phyloP scores from a whole-genome alignment of 2,797 vertebrate species.

The Anguilla obscura region DNA sequence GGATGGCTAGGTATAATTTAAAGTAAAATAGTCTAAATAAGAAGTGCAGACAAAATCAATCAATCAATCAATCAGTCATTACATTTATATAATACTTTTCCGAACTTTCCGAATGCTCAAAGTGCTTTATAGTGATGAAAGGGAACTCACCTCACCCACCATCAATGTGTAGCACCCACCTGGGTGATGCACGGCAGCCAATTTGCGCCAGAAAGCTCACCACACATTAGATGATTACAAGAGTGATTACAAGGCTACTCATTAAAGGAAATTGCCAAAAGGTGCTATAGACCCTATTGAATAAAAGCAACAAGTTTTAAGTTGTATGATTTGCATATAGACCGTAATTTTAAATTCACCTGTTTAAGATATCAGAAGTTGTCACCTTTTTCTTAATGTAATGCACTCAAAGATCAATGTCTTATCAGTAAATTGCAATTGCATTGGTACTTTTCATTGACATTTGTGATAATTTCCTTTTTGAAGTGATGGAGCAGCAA shows the following conservation, averaged over 20 bases:
- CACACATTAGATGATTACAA: not conserved
- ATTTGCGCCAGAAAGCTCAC: too few species aligned
- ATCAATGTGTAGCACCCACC: too few species aligned
- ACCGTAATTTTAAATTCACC: not conserved
- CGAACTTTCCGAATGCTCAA: too few species aligned
- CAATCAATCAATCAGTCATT: too few species aligned
- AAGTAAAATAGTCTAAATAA: not conserved
- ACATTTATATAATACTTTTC: too few species aligned
- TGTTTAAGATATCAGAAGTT: not conserved
- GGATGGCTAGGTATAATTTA: not conserved
- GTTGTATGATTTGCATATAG: too few species aligned
- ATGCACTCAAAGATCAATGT: not conserved
- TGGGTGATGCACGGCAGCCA: too few species aligned
- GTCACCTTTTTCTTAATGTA: not conserved
- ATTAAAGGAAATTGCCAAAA: too few species aligned
- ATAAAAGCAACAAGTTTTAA: too few species aligned
- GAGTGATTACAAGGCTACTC: not conserved
- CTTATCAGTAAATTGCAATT: not conserved
- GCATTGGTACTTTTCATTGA: constrained; percentile 12
- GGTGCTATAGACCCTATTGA: too few species aligned
- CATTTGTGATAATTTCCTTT: constrained; percentile 13
- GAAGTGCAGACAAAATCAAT: not conserved
- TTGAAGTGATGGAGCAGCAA: not conserved
- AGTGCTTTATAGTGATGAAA: too few species aligned
- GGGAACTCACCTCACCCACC: too few species aligned